phyloP scores from a whole-genome alignment of 2,888 invertebrate species.

The Deilephila porcellus region DNA sequence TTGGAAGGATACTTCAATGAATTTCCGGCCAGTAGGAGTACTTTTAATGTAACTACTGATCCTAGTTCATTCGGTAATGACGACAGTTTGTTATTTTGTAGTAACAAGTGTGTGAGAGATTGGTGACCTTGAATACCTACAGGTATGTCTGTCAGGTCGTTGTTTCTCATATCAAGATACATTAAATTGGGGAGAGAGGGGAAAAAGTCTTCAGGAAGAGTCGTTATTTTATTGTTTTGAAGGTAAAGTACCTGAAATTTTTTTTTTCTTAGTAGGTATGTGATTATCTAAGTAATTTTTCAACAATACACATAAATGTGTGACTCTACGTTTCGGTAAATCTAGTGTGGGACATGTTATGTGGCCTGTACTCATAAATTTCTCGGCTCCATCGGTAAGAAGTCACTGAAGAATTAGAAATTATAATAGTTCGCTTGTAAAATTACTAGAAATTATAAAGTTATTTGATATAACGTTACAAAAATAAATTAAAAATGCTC shows the following conservation, averaged over 20 bases:
- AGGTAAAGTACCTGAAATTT: constrained; percentile 73
- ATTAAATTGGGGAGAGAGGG: constrained; percentile 79
- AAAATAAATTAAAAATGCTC: constrained; percentile 41
- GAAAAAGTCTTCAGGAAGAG: constrained; percentile 86
- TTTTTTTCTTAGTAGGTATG: too few species aligned
- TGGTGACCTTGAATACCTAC: constrained; percentile 83
- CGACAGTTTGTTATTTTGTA: constrained; percentile 86
- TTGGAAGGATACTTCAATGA: constrained; percentile 85
- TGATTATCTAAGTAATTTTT: too few species aligned
- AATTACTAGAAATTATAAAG: too few species aligned
- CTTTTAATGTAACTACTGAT: constrained; percentile 84
- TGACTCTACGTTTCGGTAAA: too few species aligned
- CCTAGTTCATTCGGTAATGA: constrained; percentile 87
- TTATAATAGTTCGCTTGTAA: too few species aligned
- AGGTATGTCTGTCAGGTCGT: constrained; percentile 84
- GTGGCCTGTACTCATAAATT: too few species aligned
- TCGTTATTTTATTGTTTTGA: constrained; percentile 81
- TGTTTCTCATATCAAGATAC: constrained; percentile 88
- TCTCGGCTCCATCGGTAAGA: too few species aligned
- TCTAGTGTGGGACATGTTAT: too few species aligned
- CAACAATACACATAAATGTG: too few species aligned
- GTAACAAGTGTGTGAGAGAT: constrained; percentile 85
- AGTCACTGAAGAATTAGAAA: too few species aligned
- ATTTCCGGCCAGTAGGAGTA: constrained; percentile 86
- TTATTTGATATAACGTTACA: too few species aligned